phyloP scores from a whole-genome alignment of 2,888 invertebrate species.

The Sipha maydis region DNA sequence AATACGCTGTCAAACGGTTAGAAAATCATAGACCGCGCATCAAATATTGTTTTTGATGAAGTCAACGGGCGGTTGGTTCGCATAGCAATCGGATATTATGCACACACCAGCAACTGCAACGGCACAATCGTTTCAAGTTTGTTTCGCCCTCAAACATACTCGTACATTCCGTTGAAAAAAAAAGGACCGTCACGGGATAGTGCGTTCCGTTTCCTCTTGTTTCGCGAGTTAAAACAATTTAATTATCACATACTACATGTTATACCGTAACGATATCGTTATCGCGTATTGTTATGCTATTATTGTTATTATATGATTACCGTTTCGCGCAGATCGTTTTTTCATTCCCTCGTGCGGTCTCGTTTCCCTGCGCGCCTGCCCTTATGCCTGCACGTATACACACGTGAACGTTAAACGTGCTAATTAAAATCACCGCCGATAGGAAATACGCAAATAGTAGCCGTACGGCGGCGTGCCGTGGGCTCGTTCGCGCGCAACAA shows the following conservation, averaged over 20 bases:
- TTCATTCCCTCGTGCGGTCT: no score
- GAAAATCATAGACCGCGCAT: no score
- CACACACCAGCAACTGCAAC: no score
- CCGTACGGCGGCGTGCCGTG: no score
- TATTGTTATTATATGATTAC: background rate
- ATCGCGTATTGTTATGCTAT: background rate
- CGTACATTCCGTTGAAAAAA: background rate
- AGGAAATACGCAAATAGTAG: background rate
- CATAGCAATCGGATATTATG: no score
- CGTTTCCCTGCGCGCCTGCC: no score
- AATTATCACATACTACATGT: background rate
- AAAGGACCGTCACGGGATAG: background rate
- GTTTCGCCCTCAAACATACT: no score
- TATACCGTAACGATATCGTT: background rate
- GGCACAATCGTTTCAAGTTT: no score
- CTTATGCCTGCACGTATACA: background rate
- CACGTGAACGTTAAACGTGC: background rate
- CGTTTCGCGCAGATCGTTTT: background rate
- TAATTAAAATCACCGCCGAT: slow-evolving; percentile 18
- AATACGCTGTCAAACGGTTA: no score
- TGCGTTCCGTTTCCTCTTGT: background rate
- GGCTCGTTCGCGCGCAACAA: background rate
- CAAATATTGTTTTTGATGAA: no score
- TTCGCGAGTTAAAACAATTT: slow-evolving; percentile 9
- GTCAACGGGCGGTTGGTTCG: no score